A percentile compares a stretch with the other conserved stretches of the same genome.
phyloP scores from a whole-genome alignment of 2,888 invertebrate genomes.

The Drosophila fulvimacula region DNA sequence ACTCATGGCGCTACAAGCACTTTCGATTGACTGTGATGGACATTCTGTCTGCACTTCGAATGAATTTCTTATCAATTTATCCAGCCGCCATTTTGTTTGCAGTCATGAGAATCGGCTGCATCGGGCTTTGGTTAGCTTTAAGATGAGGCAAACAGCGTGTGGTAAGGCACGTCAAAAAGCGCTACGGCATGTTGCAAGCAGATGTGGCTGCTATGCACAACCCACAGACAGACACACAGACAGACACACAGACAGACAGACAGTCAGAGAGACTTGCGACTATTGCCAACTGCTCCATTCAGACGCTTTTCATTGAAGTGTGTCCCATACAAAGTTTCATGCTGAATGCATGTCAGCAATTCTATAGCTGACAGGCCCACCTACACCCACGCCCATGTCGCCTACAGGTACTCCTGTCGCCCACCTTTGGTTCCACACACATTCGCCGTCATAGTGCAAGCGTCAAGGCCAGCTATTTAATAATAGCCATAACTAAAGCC shows the following conservation, averaged over 20 bases:
- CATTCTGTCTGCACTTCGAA: neutral
- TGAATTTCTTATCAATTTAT: neutral
- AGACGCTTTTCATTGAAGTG: slow-evolving; percentile 62
- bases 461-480: slow-evolving; percentile 39
- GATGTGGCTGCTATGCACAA: slow-evolving; percentile 5
- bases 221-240: slow-evolving; percentile 1
- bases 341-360: slow-evolving; percentile 67
- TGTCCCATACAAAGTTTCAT: slow-evolving; percentile 56
- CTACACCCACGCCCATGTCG: too few species aligned
- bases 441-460: slow-evolving; percentile 15
- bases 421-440: neutral
- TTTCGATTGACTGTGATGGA: slow-evolving; percentile 1
- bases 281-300: slow-evolving; percentile 8
- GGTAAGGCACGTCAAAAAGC: slow-evolving; percentile 5
- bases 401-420: neutral
- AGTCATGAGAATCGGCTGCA: neutral
- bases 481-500: slow-evolving; percentile 42
- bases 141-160: neutral
- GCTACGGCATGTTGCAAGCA: slow-evolving; percentile 21
- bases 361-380: slow-evolving; percentile 31
- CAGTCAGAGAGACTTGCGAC: neutral
- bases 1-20: neutral
- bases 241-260: neutral
- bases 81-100: neutral
- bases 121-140: neutral